Evolutionary conservation across 2,797 vertebrate species (phyloP).

Genomic region (Manis pentadactyla): DNA sequence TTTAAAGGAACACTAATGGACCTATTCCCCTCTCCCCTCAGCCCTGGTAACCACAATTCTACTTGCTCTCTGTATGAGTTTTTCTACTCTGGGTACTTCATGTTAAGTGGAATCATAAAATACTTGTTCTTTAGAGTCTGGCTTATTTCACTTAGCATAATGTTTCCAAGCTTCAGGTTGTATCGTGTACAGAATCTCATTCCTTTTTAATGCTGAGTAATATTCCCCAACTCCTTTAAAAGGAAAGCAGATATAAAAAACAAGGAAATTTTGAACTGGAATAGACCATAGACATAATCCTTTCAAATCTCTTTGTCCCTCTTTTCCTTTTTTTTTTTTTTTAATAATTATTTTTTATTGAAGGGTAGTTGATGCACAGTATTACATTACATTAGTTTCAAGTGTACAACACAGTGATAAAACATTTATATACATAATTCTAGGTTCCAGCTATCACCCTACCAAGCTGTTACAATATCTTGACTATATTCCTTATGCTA

Average conservation of each 20-base stretch:
- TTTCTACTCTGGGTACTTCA: neutral
- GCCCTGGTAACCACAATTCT: neutral
- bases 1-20: no score
- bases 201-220: conserved; percentile 6
- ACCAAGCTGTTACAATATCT: no score
- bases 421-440: no score
- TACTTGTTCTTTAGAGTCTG: neutral
- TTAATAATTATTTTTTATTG: no score
- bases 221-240: neutral
- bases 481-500: no score
- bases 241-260: neutral
- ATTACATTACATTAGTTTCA: no score
- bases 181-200: neutral
- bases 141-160: neutral
- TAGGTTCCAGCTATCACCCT: no score
- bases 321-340: no score
- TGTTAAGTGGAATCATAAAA: neutral
- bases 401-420: no score
- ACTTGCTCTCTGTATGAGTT: neutral
- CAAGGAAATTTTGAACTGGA: neutral
- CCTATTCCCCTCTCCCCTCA: neutral
- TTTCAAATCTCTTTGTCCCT: neutral
- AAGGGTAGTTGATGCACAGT: no score
- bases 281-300: neutral
- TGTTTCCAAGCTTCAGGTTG: neutral